A percentile compares a stretch with the other conserved stretches of the same genome.
phyloP scores from a whole-genome alignment of 1,140 invertebrate genomes.

The Pseudomyrmex gracilis region DNA sequence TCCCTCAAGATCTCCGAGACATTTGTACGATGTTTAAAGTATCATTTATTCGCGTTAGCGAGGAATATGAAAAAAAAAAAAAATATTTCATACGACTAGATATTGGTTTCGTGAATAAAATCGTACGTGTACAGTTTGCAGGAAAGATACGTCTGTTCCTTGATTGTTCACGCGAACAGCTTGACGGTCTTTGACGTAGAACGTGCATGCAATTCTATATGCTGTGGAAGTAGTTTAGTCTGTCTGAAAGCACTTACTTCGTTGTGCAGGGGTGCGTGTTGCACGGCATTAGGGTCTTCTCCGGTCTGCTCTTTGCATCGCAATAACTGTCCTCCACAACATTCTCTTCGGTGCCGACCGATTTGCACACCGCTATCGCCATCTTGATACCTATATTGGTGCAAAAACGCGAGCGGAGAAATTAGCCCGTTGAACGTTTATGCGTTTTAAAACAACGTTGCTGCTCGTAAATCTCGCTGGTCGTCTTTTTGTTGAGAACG shows the following conservation, averaged over 20 bases:
- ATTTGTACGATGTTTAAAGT: background rate
- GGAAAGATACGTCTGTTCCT: background rate
- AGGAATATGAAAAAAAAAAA: background rate
- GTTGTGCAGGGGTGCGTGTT: slow-evolving; percentile 94
- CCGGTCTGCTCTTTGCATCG: slow-evolving; percentile 90
- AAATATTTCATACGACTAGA: slow-evolving; percentile 5
- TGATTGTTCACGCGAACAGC: slow-evolving; percentile 29
- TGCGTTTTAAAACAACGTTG: background rate
- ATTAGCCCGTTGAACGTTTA: slow-evolving; percentile 2
- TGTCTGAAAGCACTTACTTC: slow-evolving; percentile 88
- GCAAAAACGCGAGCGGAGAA: slow-evolving; percentile 71
- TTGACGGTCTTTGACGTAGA: slow-evolving; percentile 55
- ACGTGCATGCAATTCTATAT: slow-evolving; percentile 43
- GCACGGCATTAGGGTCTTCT: slow-evolving; percentile 91
- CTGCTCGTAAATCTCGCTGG: slow-evolving; percentile 34
- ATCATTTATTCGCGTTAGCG: slow-evolving; percentile 14
- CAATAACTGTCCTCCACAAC: slow-evolving; percentile 93
- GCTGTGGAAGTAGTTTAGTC: slow-evolving; percentile 31
- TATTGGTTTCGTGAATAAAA: background rate
- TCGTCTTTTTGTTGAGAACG: background rate
- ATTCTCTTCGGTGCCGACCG: slow-evolving; percentile 89
- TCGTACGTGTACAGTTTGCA: background rate
- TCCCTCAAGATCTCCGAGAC: background rate
- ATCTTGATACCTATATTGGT: slow-evolving; percentile 91
- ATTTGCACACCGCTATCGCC: slow-evolving; percentile 91